Conservation (phyloP, 2,888 invertebrate species). For the Ennomos quercinarius region DNA sequence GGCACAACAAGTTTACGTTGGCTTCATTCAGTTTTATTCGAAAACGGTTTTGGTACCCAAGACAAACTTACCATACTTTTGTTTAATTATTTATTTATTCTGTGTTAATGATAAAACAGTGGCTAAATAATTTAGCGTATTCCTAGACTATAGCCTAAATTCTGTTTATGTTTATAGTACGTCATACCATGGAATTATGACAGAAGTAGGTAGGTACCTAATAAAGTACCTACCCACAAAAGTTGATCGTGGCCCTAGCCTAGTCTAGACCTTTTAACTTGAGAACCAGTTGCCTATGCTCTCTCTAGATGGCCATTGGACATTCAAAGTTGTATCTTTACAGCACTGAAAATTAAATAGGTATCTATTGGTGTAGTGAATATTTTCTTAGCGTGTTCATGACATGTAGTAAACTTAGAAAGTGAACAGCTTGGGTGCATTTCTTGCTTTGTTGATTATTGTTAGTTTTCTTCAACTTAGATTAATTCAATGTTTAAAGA, state of each 20-base stretch:
- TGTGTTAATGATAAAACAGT: no score
- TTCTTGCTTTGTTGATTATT: conserved; percentile 29
- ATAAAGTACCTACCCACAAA: neutral
- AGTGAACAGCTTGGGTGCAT: conserved; percentile 33
- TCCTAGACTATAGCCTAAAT: no score
- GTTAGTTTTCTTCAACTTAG: conserved; percentile 4
- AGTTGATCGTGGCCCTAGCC: conserved; percentile 12
- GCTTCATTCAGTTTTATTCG: conserved; percentile 8
- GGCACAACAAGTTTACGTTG: conserved; percentile 10
- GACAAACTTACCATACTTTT: no score
- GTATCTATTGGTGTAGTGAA: conserved; percentile 43
- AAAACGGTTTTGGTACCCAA: neutral
- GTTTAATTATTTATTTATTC: no score
- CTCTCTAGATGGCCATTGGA: conserved; percentile 43
- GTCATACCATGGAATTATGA: no score
- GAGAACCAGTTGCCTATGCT: conserved; percentile 47
- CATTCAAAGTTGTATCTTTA: conserved; percentile 44
- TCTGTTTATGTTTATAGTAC: no score
- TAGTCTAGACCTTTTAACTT: conserved; percentile 3
- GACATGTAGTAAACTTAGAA: conserved; percentile 45
- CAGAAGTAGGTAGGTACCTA: no score
- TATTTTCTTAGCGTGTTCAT: conserved; percentile 35
- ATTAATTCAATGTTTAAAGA: conserved; percentile 40
- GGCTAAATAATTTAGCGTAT: no score
- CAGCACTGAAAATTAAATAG: conserved; percentile 44